Conservation (phyloP, 2,113 vertebrate species). For the Nycticorax nycticorax region DNA sequence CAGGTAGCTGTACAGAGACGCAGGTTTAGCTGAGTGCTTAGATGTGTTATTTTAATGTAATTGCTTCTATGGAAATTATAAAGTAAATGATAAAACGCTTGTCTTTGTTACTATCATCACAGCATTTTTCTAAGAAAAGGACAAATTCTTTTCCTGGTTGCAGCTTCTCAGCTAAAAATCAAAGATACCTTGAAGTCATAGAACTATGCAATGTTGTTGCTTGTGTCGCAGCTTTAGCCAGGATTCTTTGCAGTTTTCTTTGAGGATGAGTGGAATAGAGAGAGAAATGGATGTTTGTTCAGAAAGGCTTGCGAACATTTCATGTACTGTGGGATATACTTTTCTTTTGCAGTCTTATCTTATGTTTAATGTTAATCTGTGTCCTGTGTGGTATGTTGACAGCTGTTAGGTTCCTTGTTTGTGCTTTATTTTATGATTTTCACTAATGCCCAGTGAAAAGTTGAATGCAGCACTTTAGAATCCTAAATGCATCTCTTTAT, state of each 20-base stretch:
- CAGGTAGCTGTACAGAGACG: background rate
- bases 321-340: background rate
- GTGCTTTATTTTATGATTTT: background rate
- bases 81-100: background rate
- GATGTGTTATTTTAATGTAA: background rate
- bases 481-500: background rate
- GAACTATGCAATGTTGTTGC: background rate
- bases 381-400: background rate
- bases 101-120: background rate
- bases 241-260: background rate
- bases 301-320: background rate
- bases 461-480: background rate
- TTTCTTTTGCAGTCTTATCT: background rate
- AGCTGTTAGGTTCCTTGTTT: background rate
- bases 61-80: background rate
- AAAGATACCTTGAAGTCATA: background rate
- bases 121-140: background rate
- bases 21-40: background rate
- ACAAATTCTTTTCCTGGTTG: background rate
- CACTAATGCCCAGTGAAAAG: background rate
- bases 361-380: background rate
- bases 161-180: background rate
- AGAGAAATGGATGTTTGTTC: background rate
- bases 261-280: background rate
- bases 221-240: background rate